Evolutionary conservation across 2,113 vertebrate species (phyloP), one percentile per base, ranked within the genome.

Genomic region (Odontesthes bonariensis): DNA sequence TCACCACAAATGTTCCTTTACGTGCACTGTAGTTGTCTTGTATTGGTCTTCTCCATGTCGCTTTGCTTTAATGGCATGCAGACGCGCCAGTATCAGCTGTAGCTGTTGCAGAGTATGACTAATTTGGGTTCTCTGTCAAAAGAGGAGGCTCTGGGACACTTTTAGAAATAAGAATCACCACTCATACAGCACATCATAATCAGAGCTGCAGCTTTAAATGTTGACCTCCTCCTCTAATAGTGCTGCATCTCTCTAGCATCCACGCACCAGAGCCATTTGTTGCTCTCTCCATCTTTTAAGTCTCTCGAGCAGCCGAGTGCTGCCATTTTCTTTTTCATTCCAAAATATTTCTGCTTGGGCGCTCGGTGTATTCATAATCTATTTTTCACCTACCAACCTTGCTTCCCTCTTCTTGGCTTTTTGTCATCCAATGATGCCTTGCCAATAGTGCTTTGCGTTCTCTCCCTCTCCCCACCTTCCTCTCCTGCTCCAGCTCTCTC

Each of bases 371-470:
- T 92, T 92, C 91, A 85, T 70, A 82, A 87, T 86, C 88, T 88
- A 88, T 91, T 92, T 89, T 77, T 89, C 88, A 84, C 86, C 88
- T 73, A 69, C 81, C 89, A 91, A 89, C 86, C 81, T 93, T 86
- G 55, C 90, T 83, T 78, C 77, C 74, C 82, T 89, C 85, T 63
- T 68, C 89, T 92, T 91, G 90, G 88, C 90, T 83, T 82, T 86
- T 86, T 91, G 89, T 91, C 89, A 88, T 92, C 71, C 81, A 84
- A 68, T 58, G 84, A 88, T 89, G 84, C 82, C 77, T 90, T 91
- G 88, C 88, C 89, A 89, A 81, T 81, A 75, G 67, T 75, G 70
- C 81, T 83, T 80, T 69, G 82, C 85, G 75, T 77, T 68, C 57
- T 69, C 79, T 72, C 27, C 31, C 75, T 52, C 73, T 77, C 77